Base-by-base conservation (phyloP, 2,797 vertebrate species). In the Oryzias dopingdopingensis region DNA sequence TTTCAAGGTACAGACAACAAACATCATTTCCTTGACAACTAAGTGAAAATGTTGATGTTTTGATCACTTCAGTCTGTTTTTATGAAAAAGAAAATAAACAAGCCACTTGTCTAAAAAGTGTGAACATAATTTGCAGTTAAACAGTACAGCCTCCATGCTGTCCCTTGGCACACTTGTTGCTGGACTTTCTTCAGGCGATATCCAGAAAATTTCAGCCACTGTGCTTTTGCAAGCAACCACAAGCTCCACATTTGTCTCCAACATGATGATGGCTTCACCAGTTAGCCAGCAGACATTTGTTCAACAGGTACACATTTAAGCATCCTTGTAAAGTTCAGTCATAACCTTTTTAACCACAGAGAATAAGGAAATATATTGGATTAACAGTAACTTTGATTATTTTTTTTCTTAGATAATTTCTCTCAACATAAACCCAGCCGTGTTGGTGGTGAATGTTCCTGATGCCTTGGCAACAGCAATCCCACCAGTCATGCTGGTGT, bases 121-220 rank as follows among this genome's bases (percentile, higher is more conserved):
- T 7, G 49, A 62, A 48, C 80, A 46, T 80, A 0, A 46, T 72
- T 15, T 41, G 74, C 70, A 91, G 90, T 62, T 89, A 41, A 71
- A 67, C 69, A 80, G 4, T 2, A 26, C 40, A 24, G 15, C 72
- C 14, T 57, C 72, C 32, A 56, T 90, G 60, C n/a, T 62, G 29
- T 80, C 85, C 12, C 74, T 91, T 1, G 88, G 90, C 26, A 66
- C 82, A 0, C 79, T 91, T 4, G 16, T 90, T 37, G 42, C 14
- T 41, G 90, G 89, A 5, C n/a, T 89, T 76, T 62, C 82, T 7
- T 70, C 86, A 16, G 3, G 23, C 5, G 49, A 12, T n/a, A 58
- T 90, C 2, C 29, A 51, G 23, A 64, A 16, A 3, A 69, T 83
- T 26, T 1, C 68, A 5, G 29, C 86, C 5, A 54, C 73, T 40